A percentile compares a stretch with the other conserved stretches of the same genome.
These are phyloP conservation scores for Indicator maculatus DNA, from an alignment of 2,113 vertebrate species.

Conservation along the genomic window DNA sequence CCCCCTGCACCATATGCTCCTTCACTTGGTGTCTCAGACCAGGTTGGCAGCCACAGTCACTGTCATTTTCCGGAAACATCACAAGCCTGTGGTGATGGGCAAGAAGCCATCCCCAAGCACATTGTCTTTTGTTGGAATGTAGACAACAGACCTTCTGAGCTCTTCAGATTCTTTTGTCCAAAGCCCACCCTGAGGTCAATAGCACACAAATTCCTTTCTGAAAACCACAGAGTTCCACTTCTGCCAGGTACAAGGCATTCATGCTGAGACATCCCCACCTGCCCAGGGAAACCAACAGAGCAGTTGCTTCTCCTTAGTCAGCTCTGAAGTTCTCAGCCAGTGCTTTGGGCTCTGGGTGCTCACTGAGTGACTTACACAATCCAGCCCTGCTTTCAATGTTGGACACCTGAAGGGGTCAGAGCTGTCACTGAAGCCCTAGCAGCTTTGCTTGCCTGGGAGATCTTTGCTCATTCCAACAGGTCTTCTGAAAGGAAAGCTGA, in stretches of 20 bases:
- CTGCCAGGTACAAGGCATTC: neutral
- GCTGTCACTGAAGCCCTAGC: neutral
- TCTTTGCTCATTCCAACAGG: neutral
- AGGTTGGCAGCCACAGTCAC: neutral
- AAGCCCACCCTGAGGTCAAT: neutral
- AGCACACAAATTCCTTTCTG: neutral
- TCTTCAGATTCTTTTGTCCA: neutral
- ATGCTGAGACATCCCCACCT: neutral
- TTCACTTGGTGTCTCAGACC: neutral
- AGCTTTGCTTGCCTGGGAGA: neutral
- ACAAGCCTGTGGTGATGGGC: neutral
- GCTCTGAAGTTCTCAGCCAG: neutral
- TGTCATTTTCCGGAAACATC: neutral
- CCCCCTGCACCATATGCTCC: neutral
- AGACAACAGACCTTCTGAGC: neutral
- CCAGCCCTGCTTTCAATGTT: neutral
- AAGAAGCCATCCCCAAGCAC: neutral
- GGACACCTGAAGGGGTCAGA: accelerated
- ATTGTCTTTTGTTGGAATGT: neutral
- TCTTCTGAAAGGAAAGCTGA: neutral
- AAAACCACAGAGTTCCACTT: neutral
- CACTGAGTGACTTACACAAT: accelerated
- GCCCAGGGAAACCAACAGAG: neutral
- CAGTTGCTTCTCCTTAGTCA: neutral
- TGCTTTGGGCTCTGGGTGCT: neutral